Evolutionary conservation across 2,113 vertebrate genomes (phyloP).

Genomic region (Rhinichthys klamathensis): DNA sequence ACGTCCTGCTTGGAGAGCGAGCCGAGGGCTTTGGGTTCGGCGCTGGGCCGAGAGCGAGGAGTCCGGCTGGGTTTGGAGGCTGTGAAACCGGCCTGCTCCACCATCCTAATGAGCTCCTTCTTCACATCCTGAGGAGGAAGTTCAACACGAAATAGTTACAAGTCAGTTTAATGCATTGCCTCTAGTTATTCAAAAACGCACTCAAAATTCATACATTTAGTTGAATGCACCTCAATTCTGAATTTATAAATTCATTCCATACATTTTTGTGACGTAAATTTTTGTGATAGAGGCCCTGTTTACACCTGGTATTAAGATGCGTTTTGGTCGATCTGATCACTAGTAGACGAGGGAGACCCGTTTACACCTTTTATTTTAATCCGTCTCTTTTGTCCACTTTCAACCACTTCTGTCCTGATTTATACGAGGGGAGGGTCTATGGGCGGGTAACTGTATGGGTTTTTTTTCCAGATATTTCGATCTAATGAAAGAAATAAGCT

Average conservation of each 20-base stretch:
- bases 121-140: constrained; percentile 83
- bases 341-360: too few relatives aligned
- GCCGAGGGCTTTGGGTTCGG: constrained; percentile 52
- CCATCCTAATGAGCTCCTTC: constrained; percentile 87
- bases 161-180: background rate
- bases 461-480: too few relatives aligned
- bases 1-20: constrained; percentile 78
- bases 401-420: too few relatives aligned
- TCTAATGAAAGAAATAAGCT: too few relatives aligned
- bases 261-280: background rate
- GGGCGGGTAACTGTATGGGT: too few relatives aligned
- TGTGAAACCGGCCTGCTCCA: constrained; percentile 89
- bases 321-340: too few relatives aligned
- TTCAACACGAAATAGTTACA: background rate
- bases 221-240: background rate
- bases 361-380: too few relatives aligned
- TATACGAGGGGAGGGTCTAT: too few relatives aligned
- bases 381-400: too few relatives aligned
- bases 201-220: background rate
- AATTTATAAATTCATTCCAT: background rate
- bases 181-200: background rate
- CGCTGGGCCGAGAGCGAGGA: constrained; percentile 38
- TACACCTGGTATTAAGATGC: too few relatives aligned
- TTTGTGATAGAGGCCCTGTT: too few relatives aligned
- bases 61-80: constrained; percentile 46